Base-by-base conservation (phyloP, 2,888 invertebrate species). In the Apotomis capreana region DNA sequence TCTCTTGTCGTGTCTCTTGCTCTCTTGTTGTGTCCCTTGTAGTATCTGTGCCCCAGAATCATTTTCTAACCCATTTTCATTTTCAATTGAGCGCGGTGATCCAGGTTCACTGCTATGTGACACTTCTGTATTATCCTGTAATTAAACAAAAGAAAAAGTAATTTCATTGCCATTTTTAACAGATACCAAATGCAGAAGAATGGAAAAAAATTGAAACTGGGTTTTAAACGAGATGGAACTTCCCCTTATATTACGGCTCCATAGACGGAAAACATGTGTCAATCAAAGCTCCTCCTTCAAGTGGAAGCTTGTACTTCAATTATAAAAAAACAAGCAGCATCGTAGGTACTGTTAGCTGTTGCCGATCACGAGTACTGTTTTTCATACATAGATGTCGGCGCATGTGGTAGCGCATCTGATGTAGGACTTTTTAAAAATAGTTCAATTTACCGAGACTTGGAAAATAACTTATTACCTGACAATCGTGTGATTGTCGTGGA, bases 401-500 rank as follows among this genome's bases (percentile, higher is more conserved):
- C 13, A 15, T 9, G 13, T 57, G 36, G 15, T 10, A 36, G 55
- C 15, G 26, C 15, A 9, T 57, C n/a, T 57, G 54, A 54, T 54
- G 54, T 2, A 13, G 54, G 54, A 54, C 3, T 54, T 54, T 54
- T 54, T 54, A n/a, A 13, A 13, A 54, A 54, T 54, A 54, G 54
- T 13, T 54, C 54, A 54, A 54, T 54, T 54, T 64, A 52, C 36
- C 6, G 57, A 62, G 62, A 69, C 46, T 26, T 58, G 57, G 55
- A 63, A 63, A 69, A 62, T 69, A 62, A 63, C 49, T 63, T 49
- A 63, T 63, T 63, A 62, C 57, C 46, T 57, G 55, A 58, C 36
- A 57, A 57, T 2, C 15, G 54, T 57, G 15, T 57, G 15, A 26
- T 57, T 15, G 55, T 36, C 12, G 12, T 36, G 26, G 55, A 57